Base-by-base conservation (phyloP, 2,888 invertebrate species). In the Eutolmus rufibarbis region DNA sequence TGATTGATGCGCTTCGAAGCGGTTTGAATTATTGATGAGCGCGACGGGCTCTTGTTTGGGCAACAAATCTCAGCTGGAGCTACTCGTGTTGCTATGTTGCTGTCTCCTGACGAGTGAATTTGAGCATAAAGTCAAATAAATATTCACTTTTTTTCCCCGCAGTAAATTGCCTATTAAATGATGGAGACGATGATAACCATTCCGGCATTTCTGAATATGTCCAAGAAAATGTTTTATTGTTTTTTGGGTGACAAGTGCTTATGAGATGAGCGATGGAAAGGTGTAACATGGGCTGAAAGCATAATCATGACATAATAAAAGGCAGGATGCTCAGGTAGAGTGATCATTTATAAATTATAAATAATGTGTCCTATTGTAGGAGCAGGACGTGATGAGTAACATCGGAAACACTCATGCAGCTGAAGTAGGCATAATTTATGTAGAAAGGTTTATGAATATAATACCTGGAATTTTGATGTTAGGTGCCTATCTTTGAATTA, bases 41-140 rank as follows among this genome's bases (percentile, higher is more conserved):
- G 34, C 31, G 66, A 19, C 23, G 37, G 14, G 23, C 34, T 19
- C 37, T 57, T n/a, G 34, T 66, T 84, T 66, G 82, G 40, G 37
- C 37, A 56, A 28, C 82, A 46, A 84, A 84, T 84, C 82, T 57
- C 82, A 84, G 82, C 82, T 84, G 82, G 82, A 84, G 82, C 82
- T 84, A 66, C 82, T 66, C 23, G 82, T 66, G 31, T 84, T 84
- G 66, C 28, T 66, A 66, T 66, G 31, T 84, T 84, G 66, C 28
- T 66, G 66, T 66, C 66, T 66, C 19, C 12, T 28, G 28, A 2
- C 66, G 66, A 28, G 28, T 66, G 23, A n/a, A 31, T 77, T 77
- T 34, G 19, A 14, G 7, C 77, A 77, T 37, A 1, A n/a, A 40
- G 31, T n/a, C 14, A 77, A 77, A 37, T 40, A 37, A 37, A 77